phyloP scores from a whole-genome alignment of 2,113 vertebrate species.

The Psephotus haematonotus region DNA sequence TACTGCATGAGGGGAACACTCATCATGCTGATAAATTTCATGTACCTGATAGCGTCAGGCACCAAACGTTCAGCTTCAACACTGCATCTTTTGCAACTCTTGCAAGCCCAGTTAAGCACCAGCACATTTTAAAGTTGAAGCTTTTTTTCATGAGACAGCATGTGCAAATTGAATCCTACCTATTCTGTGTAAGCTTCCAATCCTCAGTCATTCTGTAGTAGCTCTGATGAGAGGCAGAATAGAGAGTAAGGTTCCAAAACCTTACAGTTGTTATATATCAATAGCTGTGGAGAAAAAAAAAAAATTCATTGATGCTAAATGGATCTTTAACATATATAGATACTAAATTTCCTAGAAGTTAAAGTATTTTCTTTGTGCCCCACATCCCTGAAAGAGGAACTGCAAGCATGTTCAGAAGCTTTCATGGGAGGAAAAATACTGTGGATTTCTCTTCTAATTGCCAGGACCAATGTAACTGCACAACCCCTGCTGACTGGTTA shows the following conservation, averaged over 20 bases:
- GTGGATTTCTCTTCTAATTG: not conserved
- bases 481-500: not conserved
- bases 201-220: not conserved
- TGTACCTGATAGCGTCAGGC: not conserved
- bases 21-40: slow-evolving; percentile 56
- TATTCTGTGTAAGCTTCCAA: not conserved
- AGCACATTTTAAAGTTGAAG: not conserved
- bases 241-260: not conserved
- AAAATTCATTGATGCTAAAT: not conserved
- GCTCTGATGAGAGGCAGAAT: not conserved
- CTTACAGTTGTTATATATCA: not conserved
- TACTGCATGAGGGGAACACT: slow-evolving; percentile 8
- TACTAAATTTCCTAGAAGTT: not conserved
- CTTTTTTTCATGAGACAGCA: not conserved
- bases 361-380: not conserved
- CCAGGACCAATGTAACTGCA: not conserved
- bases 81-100: not conserved
- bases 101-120: not conserved
- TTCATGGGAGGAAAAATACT: not conserved
- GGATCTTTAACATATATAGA: not conserved
- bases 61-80: not conserved
- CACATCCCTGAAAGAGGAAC: not conserved
- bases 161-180: not conserved
- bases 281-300: not conserved
- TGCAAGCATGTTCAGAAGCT: not conserved